Evolutionary conservation across 2,888 invertebrate species (phyloP), one percentile per base, ranked within the genome.

Genomic region (Caenorhabditis uteleia): DNA sequence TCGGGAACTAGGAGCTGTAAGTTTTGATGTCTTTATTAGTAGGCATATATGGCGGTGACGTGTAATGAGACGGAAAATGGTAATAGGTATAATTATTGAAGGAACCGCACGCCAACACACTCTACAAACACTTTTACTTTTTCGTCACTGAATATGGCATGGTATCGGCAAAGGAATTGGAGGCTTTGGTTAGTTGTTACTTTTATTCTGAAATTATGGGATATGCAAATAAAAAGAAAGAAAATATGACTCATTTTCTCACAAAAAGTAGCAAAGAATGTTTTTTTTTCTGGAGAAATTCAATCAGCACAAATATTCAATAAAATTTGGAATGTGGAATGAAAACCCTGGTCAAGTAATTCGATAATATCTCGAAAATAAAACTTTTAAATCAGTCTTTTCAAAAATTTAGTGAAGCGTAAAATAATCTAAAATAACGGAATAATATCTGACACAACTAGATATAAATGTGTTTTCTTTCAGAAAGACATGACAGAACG

Each of bases 71-170:
- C 26, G 25, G 57, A 55, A 14, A 38, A 25, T 47, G 20, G n/a
- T n/a, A n/a, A n/a, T n/a, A n/a, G n/a, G n/a, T n/a, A n/a, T n/a
- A 18, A n/a, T 47, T 10, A 12, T 44, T 69, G 36, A 83, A 91
- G 90, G 92, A 93, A 84, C 91, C 93, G 18, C 93, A 93, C 82
- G 91, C 92, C 0, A 93, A 93, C 84, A 92, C 92, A 1, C 93
- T 93, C 83, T 93, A 93, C 86, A 93, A 93, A 83, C 93, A 93
- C 84, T 93, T 92, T 84, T 93, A 91, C 84, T 93, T 91, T 83
- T 93, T 94, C 85, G 90, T 93, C 20, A 89, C 89, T 43, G 92
- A 93, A 84, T 91, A 92, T 83, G 89, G 90, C 79, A 86, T 93
- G 77, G 89, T 94, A 42, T 89, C 90, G 74, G 85, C 88, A 29